Conservation (phyloP, 2,113 vertebrate species). For the Plectropomus leopardus region DNA sequence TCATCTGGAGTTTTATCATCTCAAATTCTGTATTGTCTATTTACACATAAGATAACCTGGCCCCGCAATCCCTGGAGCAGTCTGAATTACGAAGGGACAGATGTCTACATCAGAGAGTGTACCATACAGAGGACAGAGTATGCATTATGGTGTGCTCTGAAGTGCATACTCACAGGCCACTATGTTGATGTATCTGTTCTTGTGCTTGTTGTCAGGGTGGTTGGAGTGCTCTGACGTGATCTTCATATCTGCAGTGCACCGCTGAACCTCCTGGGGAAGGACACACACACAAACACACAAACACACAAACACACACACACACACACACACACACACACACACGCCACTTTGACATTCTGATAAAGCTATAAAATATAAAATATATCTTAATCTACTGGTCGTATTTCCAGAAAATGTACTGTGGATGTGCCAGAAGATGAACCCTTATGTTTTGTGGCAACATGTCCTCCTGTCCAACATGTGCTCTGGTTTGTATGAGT, state of each 20-base stretch:
- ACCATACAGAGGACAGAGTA: background rate
- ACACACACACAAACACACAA: slow-evolving; percentile 10
- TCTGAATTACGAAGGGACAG: background rate
- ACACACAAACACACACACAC: slow-evolving; percentile 11
- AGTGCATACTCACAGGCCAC: slow-evolving; percentile 91
- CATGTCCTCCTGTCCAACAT: no score
- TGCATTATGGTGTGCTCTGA: background rate
- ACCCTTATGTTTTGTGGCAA: background rate
- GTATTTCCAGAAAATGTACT: background rate
- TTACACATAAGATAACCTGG: no score
- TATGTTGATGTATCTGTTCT: slow-evolving; percentile 99
- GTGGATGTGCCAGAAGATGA: background rate
- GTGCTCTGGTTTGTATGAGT: no score
- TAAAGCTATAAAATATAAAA: no score
- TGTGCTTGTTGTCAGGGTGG: slow-evolving; percentile 97
- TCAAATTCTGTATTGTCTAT: background rate
- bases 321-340: background rate
- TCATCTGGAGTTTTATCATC: no score
- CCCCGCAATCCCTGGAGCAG: background rate
- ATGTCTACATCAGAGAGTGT: background rate
- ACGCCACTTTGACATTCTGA: background rate
- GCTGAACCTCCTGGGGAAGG: slow-evolving; percentile 90
- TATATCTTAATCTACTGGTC: no score
- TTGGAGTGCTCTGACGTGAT: slow-evolving; percentile 96
- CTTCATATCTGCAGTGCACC: slow-evolving; percentile 91